phyloP scores from a whole-genome alignment of 2,113 vertebrate genomes.

The Setophaga coronata region DNA sequence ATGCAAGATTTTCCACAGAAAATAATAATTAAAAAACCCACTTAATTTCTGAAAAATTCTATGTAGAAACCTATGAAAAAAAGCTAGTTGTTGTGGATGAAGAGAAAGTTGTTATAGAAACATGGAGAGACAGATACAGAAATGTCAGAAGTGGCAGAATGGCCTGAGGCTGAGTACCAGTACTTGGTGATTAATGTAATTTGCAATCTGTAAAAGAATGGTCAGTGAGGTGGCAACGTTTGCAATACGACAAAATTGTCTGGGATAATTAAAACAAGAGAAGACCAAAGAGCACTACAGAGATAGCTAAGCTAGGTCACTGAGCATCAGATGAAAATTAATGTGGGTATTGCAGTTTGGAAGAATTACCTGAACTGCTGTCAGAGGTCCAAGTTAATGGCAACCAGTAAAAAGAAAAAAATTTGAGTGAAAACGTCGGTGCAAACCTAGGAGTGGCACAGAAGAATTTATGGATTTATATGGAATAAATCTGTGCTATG shows the following conservation, averaged over 20 bases:
- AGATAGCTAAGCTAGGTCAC: neutral
- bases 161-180: neutral
- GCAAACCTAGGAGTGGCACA: neutral
- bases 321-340: neutral
- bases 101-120: neutral
- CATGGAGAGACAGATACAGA: neutral
- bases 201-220: constrained; percentile 8
- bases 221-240: neutral
- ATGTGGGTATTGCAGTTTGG: neutral
- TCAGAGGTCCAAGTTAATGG: neutral
- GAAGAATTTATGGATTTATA: neutral
- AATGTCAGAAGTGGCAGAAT: neutral
- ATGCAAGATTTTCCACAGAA: neutral
- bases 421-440: neutral
- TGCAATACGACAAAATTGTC: constrained; percentile 16
- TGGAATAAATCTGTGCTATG: neutral
- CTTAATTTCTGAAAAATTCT: neutral
- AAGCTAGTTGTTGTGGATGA: neutral
- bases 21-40: neutral
- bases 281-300: neutral
- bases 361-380: neutral
- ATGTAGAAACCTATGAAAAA: neutral
- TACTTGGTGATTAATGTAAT: constrained; percentile 1
- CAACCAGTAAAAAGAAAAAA: neutral
- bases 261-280: constrained; percentile 37